Evolutionary conservation across 2,888 invertebrate genomes (phyloP), one percentile per base, ranked within the genome.

Genomic region (Nomada flava): DNA sequence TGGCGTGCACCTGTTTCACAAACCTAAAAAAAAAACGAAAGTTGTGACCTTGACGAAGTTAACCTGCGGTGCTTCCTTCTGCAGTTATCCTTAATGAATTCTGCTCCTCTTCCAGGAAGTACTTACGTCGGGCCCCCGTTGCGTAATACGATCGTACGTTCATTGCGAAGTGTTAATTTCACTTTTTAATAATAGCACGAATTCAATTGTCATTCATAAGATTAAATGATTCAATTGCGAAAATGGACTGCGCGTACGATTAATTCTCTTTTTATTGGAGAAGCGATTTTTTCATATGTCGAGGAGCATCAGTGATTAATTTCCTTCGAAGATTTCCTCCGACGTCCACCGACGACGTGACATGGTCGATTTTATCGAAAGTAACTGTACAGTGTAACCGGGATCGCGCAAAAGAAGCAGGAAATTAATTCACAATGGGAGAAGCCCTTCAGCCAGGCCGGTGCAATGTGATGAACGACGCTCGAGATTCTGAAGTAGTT

Each of bases 1-100:
- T 85, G 84, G 79, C 79, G 73, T 86, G 82, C 89, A 89, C 89
- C 89, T 89, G 89, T 88, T 89, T 82, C 75, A 55, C 76, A 73
- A 57, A 73, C 7, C 7, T 7, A 88, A 87, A 88, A 15, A 10
- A 47, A 47, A 15, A 47, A 47, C 75, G 76, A 74, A 47, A 62
- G 42, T 23, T 26, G 36, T 36, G 82, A 76, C 83, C 78, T 78
- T 83, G 83, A 23, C 57, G 29, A 55, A 64, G 75, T 71, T 78
- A 68, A 77, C 76, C 64, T 47, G 59, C n/a, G 44, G 72, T 60
- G 63, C 11, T 70, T 77, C 52, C 64, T 65, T 55, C 57, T 65
- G 18, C 70, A 65, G 67, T 79, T 79, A 70, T 70, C 26, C 65
- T 71, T 68, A 69, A 73, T 78, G 73, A 73, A 71, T 71, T 67